phyloP scores from a whole-genome alignment of 2,888 invertebrate genomes.

The Trichogramma dendrolimi region DNA sequence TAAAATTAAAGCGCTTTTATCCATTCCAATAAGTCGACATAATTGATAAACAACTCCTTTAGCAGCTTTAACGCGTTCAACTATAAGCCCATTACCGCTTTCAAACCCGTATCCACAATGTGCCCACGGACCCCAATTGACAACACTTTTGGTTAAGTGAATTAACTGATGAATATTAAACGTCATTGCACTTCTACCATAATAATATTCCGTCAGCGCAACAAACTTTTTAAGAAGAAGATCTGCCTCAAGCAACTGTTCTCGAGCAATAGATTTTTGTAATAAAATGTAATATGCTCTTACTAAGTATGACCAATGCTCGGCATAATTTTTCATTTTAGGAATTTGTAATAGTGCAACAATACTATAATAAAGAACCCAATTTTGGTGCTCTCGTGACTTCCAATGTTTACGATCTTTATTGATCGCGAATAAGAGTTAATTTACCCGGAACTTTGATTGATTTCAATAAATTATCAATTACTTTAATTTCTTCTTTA shows the following conservation, averaged over 20 bases:
- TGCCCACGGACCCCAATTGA: slow-evolving; percentile 1
- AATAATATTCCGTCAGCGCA: neutral
- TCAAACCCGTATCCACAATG: slow-evolving; percentile 5
- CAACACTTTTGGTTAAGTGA: slow-evolving; percentile 4
- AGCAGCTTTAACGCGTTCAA: neutral
- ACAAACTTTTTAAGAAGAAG: neutral
- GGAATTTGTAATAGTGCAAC: neutral
- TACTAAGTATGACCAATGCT: slow-evolving; percentile 3
- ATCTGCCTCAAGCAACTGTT: neutral
- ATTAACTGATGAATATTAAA: slow-evolving; percentile 2
- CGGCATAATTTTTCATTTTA: neutral
- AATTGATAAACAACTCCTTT: slow-evolving; percentile 5
- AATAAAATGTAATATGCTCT: neutral
- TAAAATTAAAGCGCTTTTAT: neutral
- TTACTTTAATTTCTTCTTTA: neutral
- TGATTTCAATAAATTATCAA: slow-evolving; percentile 7
- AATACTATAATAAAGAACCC: neutral
- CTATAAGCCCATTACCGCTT: neutral
- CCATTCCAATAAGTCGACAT: neutral
- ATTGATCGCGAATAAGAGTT: slow-evolving; percentile 15
- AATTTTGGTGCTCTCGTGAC: slow-evolving; percentile 4
- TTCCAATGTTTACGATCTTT: slow-evolving; percentile 14
- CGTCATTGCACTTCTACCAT: neutral
- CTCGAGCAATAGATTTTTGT: neutral
- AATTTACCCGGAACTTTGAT: slow-evolving; percentile 16